Base-by-base conservation (phyloP, 2,888 invertebrate species). In the Dexiosoma caninum region DNA sequence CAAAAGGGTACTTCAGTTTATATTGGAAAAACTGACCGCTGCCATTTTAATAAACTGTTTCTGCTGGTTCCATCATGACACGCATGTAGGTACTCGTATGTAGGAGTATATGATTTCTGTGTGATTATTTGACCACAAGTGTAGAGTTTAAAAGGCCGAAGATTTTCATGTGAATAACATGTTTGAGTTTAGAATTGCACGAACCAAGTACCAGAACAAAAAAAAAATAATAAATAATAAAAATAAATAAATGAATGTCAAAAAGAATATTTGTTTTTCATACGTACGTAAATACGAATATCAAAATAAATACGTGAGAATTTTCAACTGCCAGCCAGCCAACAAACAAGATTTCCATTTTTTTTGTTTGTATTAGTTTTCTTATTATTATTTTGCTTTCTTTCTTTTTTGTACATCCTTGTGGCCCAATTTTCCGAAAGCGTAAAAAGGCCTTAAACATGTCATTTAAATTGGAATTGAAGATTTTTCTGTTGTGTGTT, bases 371-470 rank as follows among this genome's bases (percentile, higher is more conserved):
- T 37, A n/a, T n/a, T n/a, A n/a, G n/a, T 60, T 30, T 23, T 10
- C 30, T 27, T 27, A 27, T 5, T 6, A 27, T 27, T 27, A 46
- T 72, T 40, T 10, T 27, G 19, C 4, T n/a, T n/a, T n/a, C n/a
- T n/a, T n/a, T n/a, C n/a, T n/a, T n/a, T n/a, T n/a, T n/a, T n/a
- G n/a, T n/a, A n/a, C n/a, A n/a, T n/a, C n/a, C n/a, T n/a, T n/a
- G n/a, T n/a, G n/a, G n/a, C 16, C 35, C 72, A 53, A 72, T 62
- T 60, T 67, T 67, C n/a, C 32, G 19, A 53, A 37, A 67, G 40
- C 62, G 62, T 37, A 64, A 79, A 64, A 75, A 64, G 72, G 62
- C 69, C 55, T 75, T 74, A 79, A 79, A 74, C 55, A 70, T 74
- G 69, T 51, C 69, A 69, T 69, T 64, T 75, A 32, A 74, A 79